Evolutionary conservation across 2,888 invertebrate genomes (phyloP), one percentile per base, ranked within the genome.

Genomic region (Caenorhabditis sulstoni): DNA sequence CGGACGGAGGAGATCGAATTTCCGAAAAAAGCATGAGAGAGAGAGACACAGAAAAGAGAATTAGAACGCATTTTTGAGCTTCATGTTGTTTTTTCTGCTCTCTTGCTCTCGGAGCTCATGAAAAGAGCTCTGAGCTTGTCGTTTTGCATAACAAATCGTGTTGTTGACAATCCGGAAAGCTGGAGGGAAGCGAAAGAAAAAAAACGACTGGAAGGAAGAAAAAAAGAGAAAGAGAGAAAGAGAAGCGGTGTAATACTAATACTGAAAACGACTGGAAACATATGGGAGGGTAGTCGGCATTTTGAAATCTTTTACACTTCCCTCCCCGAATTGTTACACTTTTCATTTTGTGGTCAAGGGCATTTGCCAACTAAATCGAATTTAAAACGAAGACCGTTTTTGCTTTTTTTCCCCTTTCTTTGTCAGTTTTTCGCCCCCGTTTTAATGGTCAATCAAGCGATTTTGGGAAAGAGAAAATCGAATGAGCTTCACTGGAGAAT

Each of bases 121-220:
- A 50, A 37, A 16, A 4, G 14, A 52, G 35, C 22, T 23, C 16
- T 22, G 29, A 11, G 3, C 14, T 12, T 22, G 20, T 52, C 64
- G 29, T 39, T 35, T 11, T 44, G 62, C 55, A 57, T 57, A 55
- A 57, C 53, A 53, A 68, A 59, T 55, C 50, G n/a, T 53, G 59
- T 53, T 59, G 29, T 45, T 49, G 41, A 20, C 20, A 39, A 39
- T 14, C 22, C 11, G 3, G 20, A 37, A 35, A 11, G 22, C 12
- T 29, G 20, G 18, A 22, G 23, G 59, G n/a, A 44, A 23, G 16
- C 29, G 22, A 4, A 23, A 20, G 1, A 47, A 16, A 61, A 16
- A 65, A 1, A 53, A n/a, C 12, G 41, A 65, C 8, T 41, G 50
- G 18, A 44, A 41, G 16, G 11, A 35, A 44, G 29, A 44, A 35